phyloP scores from a whole-genome alignment of 2,888 invertebrate species.

The Deladenus siricidicola region DNA sequence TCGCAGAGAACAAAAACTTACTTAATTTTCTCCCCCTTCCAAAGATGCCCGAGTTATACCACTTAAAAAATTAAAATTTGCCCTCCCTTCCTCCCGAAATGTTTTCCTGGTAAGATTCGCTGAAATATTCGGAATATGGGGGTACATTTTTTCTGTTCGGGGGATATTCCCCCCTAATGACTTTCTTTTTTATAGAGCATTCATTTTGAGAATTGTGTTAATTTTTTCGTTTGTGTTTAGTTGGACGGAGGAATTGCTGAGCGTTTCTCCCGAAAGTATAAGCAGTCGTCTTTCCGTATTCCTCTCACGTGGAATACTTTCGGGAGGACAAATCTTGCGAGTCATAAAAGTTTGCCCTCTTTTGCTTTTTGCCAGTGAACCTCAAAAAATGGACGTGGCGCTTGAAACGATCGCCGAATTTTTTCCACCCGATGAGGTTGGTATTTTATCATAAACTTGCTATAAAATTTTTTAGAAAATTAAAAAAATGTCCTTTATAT shows the following conservation, averaged over 20 bases:
- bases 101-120: too few relatives aligned
- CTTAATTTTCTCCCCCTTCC: too few relatives aligned
- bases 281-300: slow-evolving; percentile 19
- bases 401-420: slow-evolving; percentile 23
- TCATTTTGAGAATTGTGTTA: too few relatives aligned
- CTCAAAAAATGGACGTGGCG: slow-evolving; percentile 16
- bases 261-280: slow-evolving; percentile 12
- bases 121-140: too few relatives aligned
- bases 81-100: too few relatives aligned
- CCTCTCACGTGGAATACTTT: slow-evolving; percentile 18
- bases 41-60: too few relatives aligned
- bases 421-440: slow-evolving; percentile 16
- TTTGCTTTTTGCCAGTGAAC: slow-evolving; percentile 20
- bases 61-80: too few relatives aligned
- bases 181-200: too few relatives aligned
- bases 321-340: slow-evolving; percentile 19
- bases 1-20: too few relatives aligned
- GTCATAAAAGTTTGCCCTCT: slow-evolving; percentile 25
- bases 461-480: slow-evolving; percentile 4
- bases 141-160: too few relatives aligned
- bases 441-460: background rate
- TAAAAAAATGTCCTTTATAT: slow-evolving; percentile 4
- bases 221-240: slow-evolving; percentile 11
- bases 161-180: too few relatives aligned
- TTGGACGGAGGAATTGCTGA: slow-evolving; percentile 19